phyloP scores from a whole-genome alignment of 2,888 invertebrate species.

The Thereva nobilitata region DNA sequence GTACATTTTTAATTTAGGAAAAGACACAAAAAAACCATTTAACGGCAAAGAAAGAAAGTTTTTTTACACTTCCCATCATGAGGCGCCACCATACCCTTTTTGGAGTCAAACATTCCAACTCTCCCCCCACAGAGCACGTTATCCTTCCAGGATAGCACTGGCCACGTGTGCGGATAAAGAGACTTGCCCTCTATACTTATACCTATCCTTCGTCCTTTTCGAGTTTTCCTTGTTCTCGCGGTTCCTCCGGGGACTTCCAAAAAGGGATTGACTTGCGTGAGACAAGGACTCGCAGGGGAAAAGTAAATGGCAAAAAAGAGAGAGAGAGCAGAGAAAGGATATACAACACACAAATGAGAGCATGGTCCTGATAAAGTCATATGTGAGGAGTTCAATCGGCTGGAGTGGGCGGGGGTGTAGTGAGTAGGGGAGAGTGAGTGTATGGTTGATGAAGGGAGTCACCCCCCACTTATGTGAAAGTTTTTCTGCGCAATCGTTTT shows the following conservation, averaged over 20 bases:
- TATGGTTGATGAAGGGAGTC: background rate
- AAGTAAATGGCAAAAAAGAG: no score
- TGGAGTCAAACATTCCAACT: background rate
- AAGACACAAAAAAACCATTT: slow-evolving; percentile 13
- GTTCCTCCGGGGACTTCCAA: no score
- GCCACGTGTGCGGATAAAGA: slow-evolving; percentile 20
- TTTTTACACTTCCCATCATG: slow-evolving; percentile 17
- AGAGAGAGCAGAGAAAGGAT: no score
- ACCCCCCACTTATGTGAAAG: background rate
- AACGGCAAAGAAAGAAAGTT: slow-evolving; percentile 14
- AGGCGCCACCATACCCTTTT: background rate
- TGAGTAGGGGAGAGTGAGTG: background rate
- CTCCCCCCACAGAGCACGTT: background rate
- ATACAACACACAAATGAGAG: no score
- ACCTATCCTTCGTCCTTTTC: no score
- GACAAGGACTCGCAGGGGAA: no score
- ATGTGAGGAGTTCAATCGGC: no score
- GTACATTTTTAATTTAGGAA: slow-evolving; percentile 10
- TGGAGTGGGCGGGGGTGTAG: background rate
- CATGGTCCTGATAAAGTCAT: no score
- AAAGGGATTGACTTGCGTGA: no score
- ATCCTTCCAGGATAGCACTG: background rate
- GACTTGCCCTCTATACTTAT: no score
- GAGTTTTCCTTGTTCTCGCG: no score
- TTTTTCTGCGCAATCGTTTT: slow-evolving; percentile 21